These are phyloP conservation scores for Drosophila testacea DNA, from an alignment of 2,888 invertebrate genomes.

Conservation along the genomic window DNA sequence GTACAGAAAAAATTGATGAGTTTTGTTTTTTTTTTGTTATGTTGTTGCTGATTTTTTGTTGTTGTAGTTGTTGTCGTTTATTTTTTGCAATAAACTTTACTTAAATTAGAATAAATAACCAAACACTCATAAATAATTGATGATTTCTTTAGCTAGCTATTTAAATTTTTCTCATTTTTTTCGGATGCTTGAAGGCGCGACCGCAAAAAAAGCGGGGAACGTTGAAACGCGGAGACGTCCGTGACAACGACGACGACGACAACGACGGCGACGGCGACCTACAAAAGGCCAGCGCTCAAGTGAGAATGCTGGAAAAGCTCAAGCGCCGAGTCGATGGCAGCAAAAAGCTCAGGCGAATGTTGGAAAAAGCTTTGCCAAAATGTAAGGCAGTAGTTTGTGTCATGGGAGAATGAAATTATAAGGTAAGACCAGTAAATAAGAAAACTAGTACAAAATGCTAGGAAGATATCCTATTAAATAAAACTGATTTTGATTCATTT, in stretches of 20 bases:
- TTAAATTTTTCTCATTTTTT: slow-evolving; percentile 36
- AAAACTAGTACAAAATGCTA: no score
- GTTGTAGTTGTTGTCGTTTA: background rate
- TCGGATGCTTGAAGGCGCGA: slow-evolving; percentile 40
- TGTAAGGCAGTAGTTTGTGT: slow-evolving; percentile 29
- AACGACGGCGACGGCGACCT: slow-evolving; percentile 43
- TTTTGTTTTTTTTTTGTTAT: background rate
- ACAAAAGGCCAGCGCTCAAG: slow-evolving; percentile 56
- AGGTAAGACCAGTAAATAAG: no score
- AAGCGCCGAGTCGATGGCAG: slow-evolving; percentile 21
- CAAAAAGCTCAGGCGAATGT: slow-evolving; percentile 57
- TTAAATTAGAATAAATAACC: slow-evolving; percentile 21
- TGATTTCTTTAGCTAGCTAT: slow-evolving; percentile 31
- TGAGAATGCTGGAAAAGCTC: slow-evolving; percentile 70
- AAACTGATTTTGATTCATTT: no score
- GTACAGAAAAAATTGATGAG: slow-evolving; percentile 19
- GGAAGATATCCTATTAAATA: no score
- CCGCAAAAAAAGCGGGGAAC: slow-evolving; percentile 25
- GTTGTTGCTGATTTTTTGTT: background rate
- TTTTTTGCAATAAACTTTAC: slow-evolving; percentile 10
- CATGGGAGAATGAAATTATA: no score
- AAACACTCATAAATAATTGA: slow-evolving; percentile 38
- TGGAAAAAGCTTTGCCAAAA: slow-evolving; percentile 38
- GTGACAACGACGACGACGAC: slow-evolving; percentile 46
- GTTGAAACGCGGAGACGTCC: slow-evolving; percentile 27